Evolutionary conservation across 2,888 invertebrate genomes (phyloP), one percentile per base, ranked within the genome.

Genomic region (Arenicola marina): DNA sequence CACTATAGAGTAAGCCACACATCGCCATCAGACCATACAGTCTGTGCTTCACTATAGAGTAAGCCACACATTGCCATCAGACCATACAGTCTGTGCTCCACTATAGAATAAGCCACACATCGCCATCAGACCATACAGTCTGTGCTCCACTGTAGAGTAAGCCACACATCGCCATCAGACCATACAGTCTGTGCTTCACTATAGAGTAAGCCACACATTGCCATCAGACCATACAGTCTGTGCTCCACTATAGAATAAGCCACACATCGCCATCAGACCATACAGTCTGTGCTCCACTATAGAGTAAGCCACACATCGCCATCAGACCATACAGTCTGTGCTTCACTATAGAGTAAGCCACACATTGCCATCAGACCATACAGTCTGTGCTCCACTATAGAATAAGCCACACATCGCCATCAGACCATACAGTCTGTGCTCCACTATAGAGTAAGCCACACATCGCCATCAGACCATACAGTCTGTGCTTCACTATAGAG

Each of bases 141-240:
- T 68, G 33, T 32, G 65, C 53, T 61, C 60, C 34, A 56, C 63
- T 7, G 57, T 68, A 11, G 65, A 63, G 68, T 68, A 61, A 51
- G 63, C n/a, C 38, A 4, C 59, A 55, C 59, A 33, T 62, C 11
- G 61, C 59, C 45, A 38, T 65, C n/a, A 21, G 62, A 32, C 68
- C 68, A 2, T 61, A 66, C 29, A 56, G 61, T 15, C 58, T 68
- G 33, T 32, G 65, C 53, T 61, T 60, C 34, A 56, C 63, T 7
- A 59, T 68, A 11, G 65, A 63, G 68, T 68, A 61, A 51, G 63
- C n/a, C 38, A 4, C 59, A 55, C 59, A 33, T 62, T 7, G 61
- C 59, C 45, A 38, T 65, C n/a, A 21, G 62, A 32, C 68, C 68
- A 2, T 61, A 66, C 29, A 56, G 61, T 15, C 58, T 68, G 33